Evolutionary conservation across 2,888 invertebrate species (phyloP).

Genomic region (Eugnorisma glareosa): DNA sequence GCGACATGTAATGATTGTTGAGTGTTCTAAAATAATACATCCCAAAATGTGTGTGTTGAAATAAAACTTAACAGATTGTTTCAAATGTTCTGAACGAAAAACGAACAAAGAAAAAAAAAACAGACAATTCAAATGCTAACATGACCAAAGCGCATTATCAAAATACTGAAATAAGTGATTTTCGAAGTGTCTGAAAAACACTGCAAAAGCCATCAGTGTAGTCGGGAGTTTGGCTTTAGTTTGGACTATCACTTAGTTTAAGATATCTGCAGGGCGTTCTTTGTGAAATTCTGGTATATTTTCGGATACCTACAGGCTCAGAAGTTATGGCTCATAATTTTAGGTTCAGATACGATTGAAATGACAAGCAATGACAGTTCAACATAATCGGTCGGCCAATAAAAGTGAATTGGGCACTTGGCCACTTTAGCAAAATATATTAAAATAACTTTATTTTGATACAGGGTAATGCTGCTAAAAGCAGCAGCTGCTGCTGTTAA

Average conservation of each 20-base stretch:
- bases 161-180: neutral
- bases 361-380: conserved; percentile 2
- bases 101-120: neutral
- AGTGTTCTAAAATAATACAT: conserved; percentile 40
- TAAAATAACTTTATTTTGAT: neutral
- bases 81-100: conserved; percentile 1
- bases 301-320: neutral
- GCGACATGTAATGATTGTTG: conserved; percentile 36
- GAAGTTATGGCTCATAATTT: neutral
- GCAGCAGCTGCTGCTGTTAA: too few species aligned
- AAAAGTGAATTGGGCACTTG: neutral
- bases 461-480: neutral
- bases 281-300: neutral
- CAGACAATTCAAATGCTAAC: neutral
- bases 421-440: neutral
- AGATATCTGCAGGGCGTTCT: neutral
- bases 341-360: neutral
- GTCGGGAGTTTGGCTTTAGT: too few species aligned
- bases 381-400: neutral
- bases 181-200: neutral
- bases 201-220: neutral
- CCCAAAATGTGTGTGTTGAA: conserved; percentile 34
- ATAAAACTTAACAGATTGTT: conserved; percentile 29
- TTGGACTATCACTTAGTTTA: neutral
- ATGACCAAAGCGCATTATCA: neutral